phyloP scores from a whole-genome alignment of 2,797 vertebrate genomes.

The Lepus oiostolus region DNA sequence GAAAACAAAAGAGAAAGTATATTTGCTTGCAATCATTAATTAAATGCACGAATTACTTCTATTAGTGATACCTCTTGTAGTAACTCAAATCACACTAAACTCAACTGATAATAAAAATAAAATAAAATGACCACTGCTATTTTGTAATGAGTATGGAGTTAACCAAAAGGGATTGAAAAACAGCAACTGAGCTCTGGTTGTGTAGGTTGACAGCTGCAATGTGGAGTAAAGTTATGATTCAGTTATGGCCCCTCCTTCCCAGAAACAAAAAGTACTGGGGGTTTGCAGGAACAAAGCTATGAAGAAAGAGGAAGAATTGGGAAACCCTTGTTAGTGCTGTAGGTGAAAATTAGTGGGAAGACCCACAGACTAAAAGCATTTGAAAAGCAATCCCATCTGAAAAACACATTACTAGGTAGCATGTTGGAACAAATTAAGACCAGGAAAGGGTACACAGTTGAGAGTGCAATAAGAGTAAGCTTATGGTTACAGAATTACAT shows the following conservation, averaged over 20 bases:
- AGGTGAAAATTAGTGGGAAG: slow-evolving; percentile 14
- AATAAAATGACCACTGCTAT: slow-evolving; percentile 27
- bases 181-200: background rate
- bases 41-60: background rate
- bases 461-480: background rate
- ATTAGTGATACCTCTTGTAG: background rate
- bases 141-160: background rate
- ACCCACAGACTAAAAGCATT: background rate
- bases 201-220: background rate
- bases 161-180: slow-evolving; percentile 45
- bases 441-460: background rate
- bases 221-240: background rate
- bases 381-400: slow-evolving; percentile 20
- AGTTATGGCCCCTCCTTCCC: background rate
- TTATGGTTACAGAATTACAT: background rate
- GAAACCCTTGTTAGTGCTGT: background rate
- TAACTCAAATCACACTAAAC: background rate
- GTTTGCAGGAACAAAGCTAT: background rate
- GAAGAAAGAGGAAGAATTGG: background rate
- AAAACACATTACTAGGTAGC: background rate
- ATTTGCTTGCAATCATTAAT: slow-evolving; percentile 22
- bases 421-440: slow-evolving; percentile 16
- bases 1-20: background rate
- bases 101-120: slow-evolving; percentile 49
- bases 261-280: background rate